Evolutionary conservation across 1,140 invertebrate species (phyloP), one percentile per base, ranked within the genome.

Genomic region (Lasioglossum albipes): DNA sequence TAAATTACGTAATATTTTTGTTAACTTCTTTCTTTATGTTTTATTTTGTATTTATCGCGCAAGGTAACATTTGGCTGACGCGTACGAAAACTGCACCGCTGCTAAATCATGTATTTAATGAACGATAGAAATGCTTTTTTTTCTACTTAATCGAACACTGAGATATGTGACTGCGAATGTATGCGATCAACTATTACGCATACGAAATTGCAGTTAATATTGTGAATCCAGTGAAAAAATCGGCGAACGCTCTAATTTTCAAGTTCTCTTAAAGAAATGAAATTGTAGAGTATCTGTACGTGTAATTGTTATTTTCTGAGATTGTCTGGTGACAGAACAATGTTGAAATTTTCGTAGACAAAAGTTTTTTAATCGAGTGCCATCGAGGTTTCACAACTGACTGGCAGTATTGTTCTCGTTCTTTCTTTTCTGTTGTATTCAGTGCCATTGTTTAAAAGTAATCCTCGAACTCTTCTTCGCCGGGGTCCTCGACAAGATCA

Each of bases 1-100:
- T 27, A 45, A n/a, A 62, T 85, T 75, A 72, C 79, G 75, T 69
- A 45, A 45, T 83, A 75, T 78, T 72, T 84, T 87, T 85, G 71
- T 84, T 82, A 84, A 49, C 31, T 78, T 59, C 36, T 73, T 85
- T 59, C 22, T 68, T 70, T 65, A 66, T 61, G 59, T 81, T 73
- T 79, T 72, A 70, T 79, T 77, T 78, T 64, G 41, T 41, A 49
- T 78, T 64, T 41, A 64, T 20, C 18, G 62, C 2, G 52, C 18
- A 70, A 66, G 77, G 61, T 76, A 82, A 82, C 10, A 2, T 68
- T 80, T 74, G 67, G 65, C 59, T 74, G 62, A 70, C 31, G 16
- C 22, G 45, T 49, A 66, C 31, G 31, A 70, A 54, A 72, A 64
- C 59, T 72, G 22, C 62, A 74, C 52, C n/a, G 49, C 18, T 59